Percentiles rank a stretch among this genome's conserved stretches.
phyloP scores from a whole-genome alignment of 2,797 vertebrate genomes.

The Enteromius radiatus region DNA sequence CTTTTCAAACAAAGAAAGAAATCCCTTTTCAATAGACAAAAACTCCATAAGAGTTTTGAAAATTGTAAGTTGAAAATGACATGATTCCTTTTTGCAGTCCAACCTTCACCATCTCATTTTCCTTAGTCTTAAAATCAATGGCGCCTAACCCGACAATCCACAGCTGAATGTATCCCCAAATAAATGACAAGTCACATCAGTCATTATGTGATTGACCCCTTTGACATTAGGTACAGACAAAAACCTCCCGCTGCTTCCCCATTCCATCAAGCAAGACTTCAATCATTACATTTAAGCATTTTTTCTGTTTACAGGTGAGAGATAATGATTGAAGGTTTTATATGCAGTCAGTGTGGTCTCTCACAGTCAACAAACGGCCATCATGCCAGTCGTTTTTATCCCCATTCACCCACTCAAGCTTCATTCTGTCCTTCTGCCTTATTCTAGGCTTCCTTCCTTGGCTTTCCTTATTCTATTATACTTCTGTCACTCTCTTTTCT shows the following conservation, averaged over 20 bases:
- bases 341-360: background rate
- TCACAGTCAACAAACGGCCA: background rate
- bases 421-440: background rate
- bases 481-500: conserved; percentile 21
- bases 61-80: too few relatives aligned
- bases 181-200: background rate
- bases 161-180: background rate
- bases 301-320: background rate
- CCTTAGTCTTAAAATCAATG: background rate
- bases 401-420: background rate
- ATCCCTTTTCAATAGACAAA: too few relatives aligned
- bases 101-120: background rate
- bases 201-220: background rate
- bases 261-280: too few relatives aligned
- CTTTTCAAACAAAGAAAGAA: too few relatives aligned
- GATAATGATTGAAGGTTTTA: background rate
- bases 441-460: conserved; percentile 6
- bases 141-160: background rate
- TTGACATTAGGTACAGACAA: background rate
- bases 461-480: conserved; percentile 5
- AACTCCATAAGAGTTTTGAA: background rate
- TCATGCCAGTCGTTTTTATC: background rate
- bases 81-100: background rate
- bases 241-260: background rate
- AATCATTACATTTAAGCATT: background rate